phyloP scores from a whole-genome alignment of 2,797 vertebrate species.

The Babyrousa celebensis region DNA sequence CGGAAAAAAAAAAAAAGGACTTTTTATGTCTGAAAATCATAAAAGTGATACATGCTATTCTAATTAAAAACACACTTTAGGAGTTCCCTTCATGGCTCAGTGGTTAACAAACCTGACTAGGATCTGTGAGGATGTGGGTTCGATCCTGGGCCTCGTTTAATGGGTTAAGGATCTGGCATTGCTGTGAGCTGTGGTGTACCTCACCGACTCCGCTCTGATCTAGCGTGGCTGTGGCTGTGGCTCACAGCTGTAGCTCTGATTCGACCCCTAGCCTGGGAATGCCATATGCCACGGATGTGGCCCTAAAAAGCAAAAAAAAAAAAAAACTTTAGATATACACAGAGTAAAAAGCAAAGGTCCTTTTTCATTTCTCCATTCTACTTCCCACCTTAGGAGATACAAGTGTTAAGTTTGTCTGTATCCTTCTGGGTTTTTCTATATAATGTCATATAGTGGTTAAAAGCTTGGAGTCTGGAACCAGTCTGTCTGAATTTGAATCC shows the following conservation, averaged over 20 bases:
- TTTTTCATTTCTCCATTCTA: constrained; percentile 43
- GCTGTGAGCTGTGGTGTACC: too few species aligned
- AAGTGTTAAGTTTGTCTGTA: constrained; percentile 4
- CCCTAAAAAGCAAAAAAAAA: too few species aligned
- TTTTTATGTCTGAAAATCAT: constrained; percentile 57
- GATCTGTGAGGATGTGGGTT: too few species aligned
- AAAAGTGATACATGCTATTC: constrained; percentile 18
- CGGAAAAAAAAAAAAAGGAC: background rate
- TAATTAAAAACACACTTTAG: constrained; percentile 9
- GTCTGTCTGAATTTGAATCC: constrained; percentile 63
- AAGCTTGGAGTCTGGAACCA: constrained; percentile 35
- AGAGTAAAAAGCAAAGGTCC: constrained; percentile 25
- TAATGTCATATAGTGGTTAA: constrained; percentile 34
- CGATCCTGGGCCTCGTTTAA: too few species aligned
- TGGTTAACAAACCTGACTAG: too few species aligned
- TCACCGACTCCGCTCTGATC: too few species aligned
- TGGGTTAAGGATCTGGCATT: too few species aligned
- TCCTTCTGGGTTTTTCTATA: constrained; percentile 42
- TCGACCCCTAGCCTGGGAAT: too few species aligned
- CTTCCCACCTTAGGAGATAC: background rate
- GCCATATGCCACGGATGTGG: too few species aligned
- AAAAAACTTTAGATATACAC: background rate
- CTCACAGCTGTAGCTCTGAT: too few species aligned
- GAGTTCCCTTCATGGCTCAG: too few species aligned
- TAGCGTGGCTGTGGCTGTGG: too few species aligned